phyloP scores from a whole-genome alignment of 2,797 vertebrate genomes.

The Pseudotriccus pelzelni region DNA sequence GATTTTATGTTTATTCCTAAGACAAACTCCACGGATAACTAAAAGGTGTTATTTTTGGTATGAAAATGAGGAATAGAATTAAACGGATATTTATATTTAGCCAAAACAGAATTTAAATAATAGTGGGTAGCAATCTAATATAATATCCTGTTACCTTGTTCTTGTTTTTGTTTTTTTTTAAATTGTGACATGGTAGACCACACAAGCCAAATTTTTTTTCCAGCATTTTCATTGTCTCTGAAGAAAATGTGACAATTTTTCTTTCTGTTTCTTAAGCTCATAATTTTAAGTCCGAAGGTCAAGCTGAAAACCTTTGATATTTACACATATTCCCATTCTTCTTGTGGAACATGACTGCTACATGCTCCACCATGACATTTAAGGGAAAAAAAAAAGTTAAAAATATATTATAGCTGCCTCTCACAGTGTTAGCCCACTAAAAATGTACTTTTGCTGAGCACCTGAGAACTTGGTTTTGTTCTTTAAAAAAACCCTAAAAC shows the following conservation, averaged over 20 bases:
- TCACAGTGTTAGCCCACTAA: neutral
- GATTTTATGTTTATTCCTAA: neutral
- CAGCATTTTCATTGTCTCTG: neutral
- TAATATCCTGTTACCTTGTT: neutral
- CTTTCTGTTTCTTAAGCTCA: neutral
- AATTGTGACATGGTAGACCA: neutral
- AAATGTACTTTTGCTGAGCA: neutral
- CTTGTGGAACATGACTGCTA: neutral
- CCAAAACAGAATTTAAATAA: neutral
- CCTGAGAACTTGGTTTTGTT: neutral
- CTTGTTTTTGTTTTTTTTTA: neutral
- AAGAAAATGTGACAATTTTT: neutral
- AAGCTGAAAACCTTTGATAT: neutral
- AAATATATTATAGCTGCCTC: neutral
- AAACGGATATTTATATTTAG: neutral
- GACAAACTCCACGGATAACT: neutral
- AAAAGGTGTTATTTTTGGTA: neutral
- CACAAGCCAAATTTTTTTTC: neutral
- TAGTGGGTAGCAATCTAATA: fast-evolving
- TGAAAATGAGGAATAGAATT: neutral
- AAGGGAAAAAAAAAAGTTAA: neutral
- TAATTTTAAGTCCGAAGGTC: neutral
- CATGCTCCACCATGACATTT: neutral
- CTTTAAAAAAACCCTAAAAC: neutral
- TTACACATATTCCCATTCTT: neutral